A percentile compares a stretch with the other conserved stretches of the same genome.
These are phyloP conservation scores for Irena cyanogastra DNA, from an alignment of 2,113 vertebrate genomes.

Conservation along the genomic window DNA sequence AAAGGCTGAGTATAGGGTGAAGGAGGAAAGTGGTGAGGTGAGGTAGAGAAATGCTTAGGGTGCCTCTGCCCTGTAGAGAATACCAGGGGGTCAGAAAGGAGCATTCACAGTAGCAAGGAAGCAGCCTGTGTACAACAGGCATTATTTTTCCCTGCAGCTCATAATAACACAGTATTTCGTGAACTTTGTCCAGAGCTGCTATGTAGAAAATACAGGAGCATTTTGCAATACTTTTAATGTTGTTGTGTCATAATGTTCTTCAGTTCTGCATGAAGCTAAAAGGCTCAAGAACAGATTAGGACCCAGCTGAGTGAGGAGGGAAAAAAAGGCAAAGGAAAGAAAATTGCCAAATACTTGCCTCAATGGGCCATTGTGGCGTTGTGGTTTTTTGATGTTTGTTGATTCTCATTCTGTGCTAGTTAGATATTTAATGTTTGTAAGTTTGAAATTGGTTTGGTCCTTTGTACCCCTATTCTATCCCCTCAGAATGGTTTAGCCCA, in stretches of 20 bases:
- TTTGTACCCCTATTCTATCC: too few relatives aligned
- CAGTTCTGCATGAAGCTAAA: background rate
- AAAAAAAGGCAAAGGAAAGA: background rate
- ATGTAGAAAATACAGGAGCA: background rate
- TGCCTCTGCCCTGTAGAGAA: background rate
- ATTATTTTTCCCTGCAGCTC: background rate
- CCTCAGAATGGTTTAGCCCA: too few relatives aligned
- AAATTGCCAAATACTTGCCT: background rate
- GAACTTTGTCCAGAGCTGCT: background rate
- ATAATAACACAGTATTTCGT: background rate
- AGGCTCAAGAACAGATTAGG: background rate
- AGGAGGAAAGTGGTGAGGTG: background rate
- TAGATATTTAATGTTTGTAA: too few relatives aligned
- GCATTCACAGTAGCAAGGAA: background rate
- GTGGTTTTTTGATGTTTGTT: too few relatives aligned
- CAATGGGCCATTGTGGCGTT: too few relatives aligned
- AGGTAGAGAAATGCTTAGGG: background rate
- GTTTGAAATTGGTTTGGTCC: too few relatives aligned
- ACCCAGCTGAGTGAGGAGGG: rapidly evolving
- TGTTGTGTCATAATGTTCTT: background rate
- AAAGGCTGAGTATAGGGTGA: background rate
- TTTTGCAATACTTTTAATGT: background rate
- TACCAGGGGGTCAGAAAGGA: background rate
- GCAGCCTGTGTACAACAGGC: background rate
- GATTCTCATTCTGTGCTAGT: too few relatives aligned